Percentiles rank a stretch among this genome's conserved stretches.
Conservation (phyloP, 2,113 vertebrate species). For the Steatornis caripensis region DNA sequence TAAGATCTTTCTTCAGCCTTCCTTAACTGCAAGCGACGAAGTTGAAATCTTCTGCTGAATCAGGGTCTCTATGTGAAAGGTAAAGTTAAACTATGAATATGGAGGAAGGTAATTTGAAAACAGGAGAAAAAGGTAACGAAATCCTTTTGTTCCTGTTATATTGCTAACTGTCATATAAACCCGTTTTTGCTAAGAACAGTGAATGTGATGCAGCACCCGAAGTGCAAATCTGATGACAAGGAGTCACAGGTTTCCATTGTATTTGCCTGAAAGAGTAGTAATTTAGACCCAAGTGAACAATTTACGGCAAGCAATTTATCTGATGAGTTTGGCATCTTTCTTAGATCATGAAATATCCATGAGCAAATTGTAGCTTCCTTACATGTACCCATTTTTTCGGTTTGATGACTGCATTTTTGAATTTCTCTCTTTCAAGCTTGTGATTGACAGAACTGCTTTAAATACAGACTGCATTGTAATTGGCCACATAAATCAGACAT, state of each 20-base stretch:
- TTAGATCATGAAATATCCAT: not conserved
- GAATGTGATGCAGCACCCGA: not conserved
- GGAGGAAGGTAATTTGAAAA: not conserved
- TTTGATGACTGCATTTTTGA: not conserved
- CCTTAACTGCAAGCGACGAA: not conserved
- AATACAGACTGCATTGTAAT: not conserved
- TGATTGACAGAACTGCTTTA: not conserved
- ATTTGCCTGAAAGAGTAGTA: not conserved
- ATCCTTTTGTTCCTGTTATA: not conserved
- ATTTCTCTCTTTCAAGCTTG: not conserved
- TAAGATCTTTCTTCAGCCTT: not conserved
- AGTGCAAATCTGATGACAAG: not conserved
- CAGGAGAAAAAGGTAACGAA: not conserved
- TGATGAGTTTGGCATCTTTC: not conserved
- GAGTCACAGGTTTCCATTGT: slow-evolving; percentile 2
- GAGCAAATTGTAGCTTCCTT: not conserved
- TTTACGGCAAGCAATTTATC: slow-evolving; percentile 8
- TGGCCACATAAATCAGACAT: not conserved
- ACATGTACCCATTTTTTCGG: not conserved
- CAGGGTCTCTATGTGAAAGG: not conserved
- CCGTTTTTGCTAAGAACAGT: not conserved
- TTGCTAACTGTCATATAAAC: not conserved
- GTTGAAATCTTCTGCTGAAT: not conserved
- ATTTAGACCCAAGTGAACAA: slow-evolving; percentile 26
- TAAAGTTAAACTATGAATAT: not conserved